Evolutionary conservation across 2,113 vertebrate species (phyloP), one percentile per base, ranked within the genome.

Genomic region (Hemichromis elongatus): DNA sequence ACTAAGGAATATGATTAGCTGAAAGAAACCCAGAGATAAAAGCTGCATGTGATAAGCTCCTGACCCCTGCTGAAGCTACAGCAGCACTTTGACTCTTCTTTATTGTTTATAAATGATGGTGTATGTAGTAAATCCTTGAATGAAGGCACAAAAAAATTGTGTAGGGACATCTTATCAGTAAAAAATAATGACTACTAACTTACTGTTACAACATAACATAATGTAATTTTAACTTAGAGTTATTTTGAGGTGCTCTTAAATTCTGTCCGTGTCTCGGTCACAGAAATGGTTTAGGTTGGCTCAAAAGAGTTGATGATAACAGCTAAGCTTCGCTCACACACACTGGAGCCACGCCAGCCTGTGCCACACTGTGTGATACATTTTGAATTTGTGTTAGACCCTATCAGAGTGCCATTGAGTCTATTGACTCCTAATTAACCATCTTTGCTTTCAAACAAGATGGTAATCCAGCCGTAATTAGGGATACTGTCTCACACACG

Each of bases 381-480:
- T 83, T 89, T 78, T 21, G 42, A 86, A 54, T 87, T 90, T 59
- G 84, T 59, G 82, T 35, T 82, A 68, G 73, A 83, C 79, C 55
- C 75, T 80, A 91, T 90, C 84, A 86, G 79, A 86, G 47, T 81
- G 83, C 85, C 66, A 90, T 86, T 83, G 81, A 89, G 80, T 81
- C 90, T 75, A 87, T 50, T 89, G 86, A 90, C 80, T 89, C 89
- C 89, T 92, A 94, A 95, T 95, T 93, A 94, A 92, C 81, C 33
- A 77, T 86, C 70, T 93, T 92, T 88, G 89, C 92, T 92, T 92
- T 94, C 91, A 91, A 93, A 89, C 86, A 85, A 81, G 89, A 92
- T 89, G 89, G 85, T 93, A 93, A 95, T 94, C 94, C 89, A 53
- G 77, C 81, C 73, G 82, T 93, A 92, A 95, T 94, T 91, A 92